Evolutionary conservation across 2,888 invertebrate species (phyloP), one percentile per base, ranked within the genome.

Genomic region (Allacma fusca): DNA sequence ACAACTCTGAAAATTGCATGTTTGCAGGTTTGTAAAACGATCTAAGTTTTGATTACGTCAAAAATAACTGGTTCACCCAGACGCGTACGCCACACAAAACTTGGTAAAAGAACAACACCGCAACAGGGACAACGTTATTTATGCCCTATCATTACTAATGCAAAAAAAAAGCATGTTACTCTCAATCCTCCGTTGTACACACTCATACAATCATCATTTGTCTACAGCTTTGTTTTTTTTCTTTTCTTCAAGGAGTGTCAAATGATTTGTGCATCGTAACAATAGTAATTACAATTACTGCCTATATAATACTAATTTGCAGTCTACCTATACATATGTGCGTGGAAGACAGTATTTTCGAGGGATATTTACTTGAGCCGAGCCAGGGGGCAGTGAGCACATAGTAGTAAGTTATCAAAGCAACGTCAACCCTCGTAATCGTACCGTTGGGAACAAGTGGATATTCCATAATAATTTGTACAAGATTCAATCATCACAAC

Each of bases 61-160:
- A 68, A 68, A 68, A 68, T 68, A 68, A 68, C 68, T 68, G 68
- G 68, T 68, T 68, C 68, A 62, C 24, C 24, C 24, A 62, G 24
- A 62, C 62, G n/a, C 26, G 62, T 23, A 26, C 50, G n/a, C 50
- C 50, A 50, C 19, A 50, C 5, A 50, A 34, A 34, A 34, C 34
- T 34, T 34, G 34, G 9, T 34, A 34, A 34, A 34, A 34, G 34
- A 34, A 34, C 34, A 34, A 34, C 5, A 34, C 34, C 4, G n/a
- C n/a, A 50, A 19, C n/a, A 16, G n/a, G 50, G n/a, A 50, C 62
- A 23, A 62, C 62, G 62, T 62, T 62, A 62, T 62, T 62, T 62
- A 21, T 62, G 24, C 62, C 23, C 62, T 12, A 26, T 62, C 21
- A 62, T 62, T 62, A 62, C 12, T 62, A 62, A 62, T 62, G 62